These are phyloP conservation scores for Mesitornis unicolor DNA, from an alignment of 2,113 vertebrate genomes.

Conservation along the genomic window DNA sequence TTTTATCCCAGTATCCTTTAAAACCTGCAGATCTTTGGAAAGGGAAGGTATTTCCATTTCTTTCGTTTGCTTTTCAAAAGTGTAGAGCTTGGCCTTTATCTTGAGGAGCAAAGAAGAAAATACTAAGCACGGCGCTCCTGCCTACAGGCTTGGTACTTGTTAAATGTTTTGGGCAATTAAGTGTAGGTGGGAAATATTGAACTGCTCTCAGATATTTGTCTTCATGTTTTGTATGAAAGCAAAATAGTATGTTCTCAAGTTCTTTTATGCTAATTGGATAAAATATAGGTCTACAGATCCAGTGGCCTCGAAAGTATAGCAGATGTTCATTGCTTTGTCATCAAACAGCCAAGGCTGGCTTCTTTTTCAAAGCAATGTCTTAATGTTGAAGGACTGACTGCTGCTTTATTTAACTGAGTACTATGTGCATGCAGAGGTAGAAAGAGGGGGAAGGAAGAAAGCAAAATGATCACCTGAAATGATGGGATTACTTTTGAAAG, in stretches of 20 bases:
- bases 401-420: not conserved
- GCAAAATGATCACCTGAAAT: constrained; percentile 29
- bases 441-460: not conserved
- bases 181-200: not conserved
- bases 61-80: constrained; percentile 66
- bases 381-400: not conserved
- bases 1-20: constrained; percentile 70
- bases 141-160: constrained; percentile 76
- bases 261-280: constrained; percentile 73
- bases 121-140: constrained; percentile 66
- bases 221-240: not conserved
- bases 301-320: constrained; percentile 53
- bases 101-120: constrained; percentile 56
- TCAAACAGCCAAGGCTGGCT: constrained; percentile 14
- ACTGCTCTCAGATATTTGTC: constrained; percentile 14
- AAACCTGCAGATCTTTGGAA: constrained; percentile 74
- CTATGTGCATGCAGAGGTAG: not conserved
- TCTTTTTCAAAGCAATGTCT: constrained; percentile 10
- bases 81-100: constrained; percentile 67
- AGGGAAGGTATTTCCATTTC: constrained; percentile 74
- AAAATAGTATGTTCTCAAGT: constrained; percentile 6
- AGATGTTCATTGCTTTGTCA: constrained; percentile 53
- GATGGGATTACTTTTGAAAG: constrained; percentile 16
- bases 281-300: constrained; percentile 57
- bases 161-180: constrained; percentile 78